Evolutionary conservation across 2,888 invertebrate species (phyloP).

Genomic region (Synanthedon vespiformis): DNA sequence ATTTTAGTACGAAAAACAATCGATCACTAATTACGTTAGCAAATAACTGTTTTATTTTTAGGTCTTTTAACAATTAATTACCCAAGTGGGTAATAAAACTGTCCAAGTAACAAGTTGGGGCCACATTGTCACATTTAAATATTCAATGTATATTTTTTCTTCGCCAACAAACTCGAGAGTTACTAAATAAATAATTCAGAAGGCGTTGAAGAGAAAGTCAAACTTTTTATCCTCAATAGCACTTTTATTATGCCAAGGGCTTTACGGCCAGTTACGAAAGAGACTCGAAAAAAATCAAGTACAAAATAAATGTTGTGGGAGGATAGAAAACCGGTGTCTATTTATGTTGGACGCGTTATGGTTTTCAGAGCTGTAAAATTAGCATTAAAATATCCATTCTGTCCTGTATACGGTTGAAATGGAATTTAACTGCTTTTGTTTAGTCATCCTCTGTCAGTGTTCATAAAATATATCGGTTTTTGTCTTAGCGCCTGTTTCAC

Average conservation of each 20-base stretch:
- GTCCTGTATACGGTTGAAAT: slow-evolving; percentile 1
- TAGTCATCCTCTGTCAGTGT: not conserved
- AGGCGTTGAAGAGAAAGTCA: slow-evolving; percentile 29
- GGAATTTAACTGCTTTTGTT: not conserved
- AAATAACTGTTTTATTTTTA: too few relatives aligned
- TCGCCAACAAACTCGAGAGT: slow-evolving; percentile 31
- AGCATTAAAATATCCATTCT: slow-evolving; percentile 5
- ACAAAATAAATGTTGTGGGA: slow-evolving; percentile 6
- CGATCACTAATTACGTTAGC: too few relatives aligned
- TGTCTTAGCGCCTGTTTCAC: too few relatives aligned
- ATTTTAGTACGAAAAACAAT: too few relatives aligned
- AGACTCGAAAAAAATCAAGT: slow-evolving; percentile 10
- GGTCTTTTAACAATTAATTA: not conserved
- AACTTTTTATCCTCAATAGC: slow-evolving; percentile 33
- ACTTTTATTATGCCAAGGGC: slow-evolving; percentile 31
- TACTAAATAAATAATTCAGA: slow-evolving; percentile 46
- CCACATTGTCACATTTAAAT: slow-evolving; percentile 16
- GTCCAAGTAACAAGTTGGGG: not conserved
- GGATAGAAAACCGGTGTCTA: not conserved
- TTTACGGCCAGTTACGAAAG: slow-evolving; percentile 21
- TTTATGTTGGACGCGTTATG: slow-evolving; percentile 5
- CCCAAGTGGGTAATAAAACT: not conserved
- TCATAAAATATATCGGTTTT: too few relatives aligned
- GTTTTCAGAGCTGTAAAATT: slow-evolving; percentile 8
- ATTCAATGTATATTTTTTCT: slow-evolving; percentile 20